phyloP scores from a whole-genome alignment of 2,888 invertebrate species.

The Conchocele bisecta region DNA sequence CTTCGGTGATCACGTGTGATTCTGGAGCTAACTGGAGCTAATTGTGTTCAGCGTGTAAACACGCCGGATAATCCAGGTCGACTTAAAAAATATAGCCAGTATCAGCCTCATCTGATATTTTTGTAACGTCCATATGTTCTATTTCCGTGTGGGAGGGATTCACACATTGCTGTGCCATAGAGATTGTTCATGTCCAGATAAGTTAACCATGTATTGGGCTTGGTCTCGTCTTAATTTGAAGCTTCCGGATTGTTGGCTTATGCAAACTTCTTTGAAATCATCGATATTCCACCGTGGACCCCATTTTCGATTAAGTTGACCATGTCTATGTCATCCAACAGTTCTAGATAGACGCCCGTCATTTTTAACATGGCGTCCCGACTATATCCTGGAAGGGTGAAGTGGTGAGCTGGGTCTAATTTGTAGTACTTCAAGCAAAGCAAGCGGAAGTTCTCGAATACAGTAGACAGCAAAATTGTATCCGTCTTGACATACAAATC shows the following conservation, averaged over 20 bases:
- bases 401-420: constrained; percentile 70
- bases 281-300: constrained; percentile 51
- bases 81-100: constrained; percentile 81
- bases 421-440: constrained; percentile 62
- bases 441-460: constrained; percentile 75
- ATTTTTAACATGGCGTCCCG: constrained; percentile 74
- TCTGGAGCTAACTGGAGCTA: constrained; percentile 74
- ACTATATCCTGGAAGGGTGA: constrained; percentile 68
- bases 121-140: neutral
- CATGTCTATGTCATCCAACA: constrained; percentile 69
- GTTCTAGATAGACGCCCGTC: constrained; percentile 65
- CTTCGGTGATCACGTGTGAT: constrained; percentile 27
- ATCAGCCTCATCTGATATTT: neutral
- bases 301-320: constrained; percentile 56
- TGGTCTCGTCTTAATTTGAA: constrained; percentile 45
- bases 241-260: constrained; percentile 68
- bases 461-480: constrained; percentile 65
- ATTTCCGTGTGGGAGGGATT: constrained; percentile 8
- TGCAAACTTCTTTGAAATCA: constrained; percentile 62
- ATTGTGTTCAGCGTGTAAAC: constrained; percentile 76
- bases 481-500: neutral
- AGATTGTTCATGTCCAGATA: constrained; percentile 27
- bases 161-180: constrained; percentile 16
- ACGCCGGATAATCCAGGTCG: constrained; percentile 81
- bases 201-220: constrained; percentile 32